A percentile compares a stretch with the other conserved stretches of the same genome.
phyloP scores from a whole-genome alignment of 2,113 vertebrate species.

The Chlorodrepanis virens region DNA sequence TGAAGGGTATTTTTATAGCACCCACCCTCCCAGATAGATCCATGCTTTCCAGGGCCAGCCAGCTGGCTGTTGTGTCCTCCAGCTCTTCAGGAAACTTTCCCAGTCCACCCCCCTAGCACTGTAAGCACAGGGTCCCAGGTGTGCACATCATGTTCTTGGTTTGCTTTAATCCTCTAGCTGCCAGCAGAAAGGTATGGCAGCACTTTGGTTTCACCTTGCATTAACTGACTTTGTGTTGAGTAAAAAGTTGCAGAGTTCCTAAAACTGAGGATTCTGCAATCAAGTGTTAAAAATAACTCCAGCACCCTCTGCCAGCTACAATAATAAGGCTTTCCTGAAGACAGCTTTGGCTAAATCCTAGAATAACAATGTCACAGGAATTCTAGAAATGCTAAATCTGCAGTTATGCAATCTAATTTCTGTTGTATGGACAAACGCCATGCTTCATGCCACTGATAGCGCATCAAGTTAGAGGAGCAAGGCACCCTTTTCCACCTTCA shows the following conservation, averaged over 20 bases:
- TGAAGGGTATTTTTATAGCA: not conserved
- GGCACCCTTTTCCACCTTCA: not conserved
- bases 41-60: not conserved
- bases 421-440: not conserved
- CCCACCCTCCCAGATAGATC: not conserved
- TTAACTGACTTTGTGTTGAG: not conserved
- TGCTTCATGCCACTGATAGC: not conserved
- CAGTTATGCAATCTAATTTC: constrained; percentile 19
- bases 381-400: constrained; percentile 22
- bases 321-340: constrained; percentile 23
- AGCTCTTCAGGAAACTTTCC: not conserved
- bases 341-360: constrained; percentile 25
- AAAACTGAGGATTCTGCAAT: constrained; percentile 20
- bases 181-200: not conserved
- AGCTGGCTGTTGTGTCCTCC: not conserved
- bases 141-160: not conserved
- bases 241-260: not conserved
- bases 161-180: not conserved
- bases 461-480: not conserved
- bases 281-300: constrained; percentile 18
- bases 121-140: accelerated
- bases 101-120: not conserved
- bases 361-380: constrained; percentile 20
- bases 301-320: constrained; percentile 14
- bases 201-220: not conserved